Conservation (phyloP, 2,888 invertebrate species). For the Cephus rjabovi region DNA sequence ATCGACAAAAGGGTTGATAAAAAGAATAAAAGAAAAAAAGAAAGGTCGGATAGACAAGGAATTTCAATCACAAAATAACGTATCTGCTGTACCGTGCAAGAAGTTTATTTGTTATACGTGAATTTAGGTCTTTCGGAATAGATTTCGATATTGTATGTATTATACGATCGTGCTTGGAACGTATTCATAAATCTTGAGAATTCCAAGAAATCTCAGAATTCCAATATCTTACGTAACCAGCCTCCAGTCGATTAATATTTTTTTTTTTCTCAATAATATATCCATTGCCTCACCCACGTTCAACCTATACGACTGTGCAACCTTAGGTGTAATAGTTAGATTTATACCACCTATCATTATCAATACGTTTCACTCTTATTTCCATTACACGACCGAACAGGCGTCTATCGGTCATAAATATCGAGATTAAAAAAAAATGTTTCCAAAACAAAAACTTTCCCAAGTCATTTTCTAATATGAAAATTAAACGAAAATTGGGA, state of each 20-base stretch:
- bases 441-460: neutral
- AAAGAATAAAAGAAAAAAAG: neutral
- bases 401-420: neutral
- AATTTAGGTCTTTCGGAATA: neutral
- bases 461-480: no score
- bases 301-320: neutral
- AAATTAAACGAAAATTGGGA: neutral
- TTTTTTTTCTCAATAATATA: conserved; percentile 16
- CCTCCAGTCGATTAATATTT: conserved; percentile 6
- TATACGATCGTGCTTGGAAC: conserved; percentile 10
- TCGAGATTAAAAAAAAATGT: neutral
- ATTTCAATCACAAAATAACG: neutral
- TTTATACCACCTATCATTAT: neutral
- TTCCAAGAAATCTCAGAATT: conserved; percentile 11
- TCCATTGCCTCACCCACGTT: neutral
- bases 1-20: neutral
- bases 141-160: neutral
- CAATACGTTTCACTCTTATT: neutral
- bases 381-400: neutral
- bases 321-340: conserved; percentile 2
- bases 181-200: conserved; percentile 20
- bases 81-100: neutral
- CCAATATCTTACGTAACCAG: conserved; percentile 18
- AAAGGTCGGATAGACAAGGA: neutral
- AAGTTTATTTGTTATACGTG: neutral